Conservation (phyloP, 2,888 invertebrate genomes). For the Drosophila neotestacea region DNA sequence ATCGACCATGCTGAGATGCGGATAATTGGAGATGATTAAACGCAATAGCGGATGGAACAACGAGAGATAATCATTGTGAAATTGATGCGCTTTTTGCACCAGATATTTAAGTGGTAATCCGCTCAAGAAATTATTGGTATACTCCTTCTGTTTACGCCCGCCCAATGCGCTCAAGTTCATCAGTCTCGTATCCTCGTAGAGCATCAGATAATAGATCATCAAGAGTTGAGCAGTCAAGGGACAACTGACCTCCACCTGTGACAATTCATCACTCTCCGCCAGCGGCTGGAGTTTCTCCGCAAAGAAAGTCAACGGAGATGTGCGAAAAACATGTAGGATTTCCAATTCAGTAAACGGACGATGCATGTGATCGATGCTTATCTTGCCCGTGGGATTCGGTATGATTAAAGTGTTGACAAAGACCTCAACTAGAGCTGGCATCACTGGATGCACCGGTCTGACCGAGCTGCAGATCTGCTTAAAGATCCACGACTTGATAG, state of each 20-base stretch:
- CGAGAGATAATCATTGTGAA: slow-evolving; percentile 95
- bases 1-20: slow-evolving; percentile 96
- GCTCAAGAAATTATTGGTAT: slow-evolving; percentile 94
- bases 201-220: slow-evolving; percentile 94
- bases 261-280: slow-evolving; percentile 86
- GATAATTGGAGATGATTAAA: slow-evolving; percentile 96
- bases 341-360: slow-evolving; percentile 96
- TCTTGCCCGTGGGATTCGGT: slow-evolving; percentile 85
- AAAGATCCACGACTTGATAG: slow-evolving; percentile 98
- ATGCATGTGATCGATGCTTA: slow-evolving; percentile 91
- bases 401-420: slow-evolving; percentile 96
- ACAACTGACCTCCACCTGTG: slow-evolving; percentile 84
- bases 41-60: slow-evolving; percentile 95
- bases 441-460: slow-evolving; percentile 96
- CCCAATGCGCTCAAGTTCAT: slow-evolving; percentile 89
- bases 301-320: slow-evolving; percentile 78
- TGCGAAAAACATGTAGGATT: slow-evolving; percentile 93
- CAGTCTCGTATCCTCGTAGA: slow-evolving; percentile 96
- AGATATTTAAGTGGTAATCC: slow-evolving; percentile 97
- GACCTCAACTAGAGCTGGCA: slow-evolving; percentile 96
- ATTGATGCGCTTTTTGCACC: slow-evolving; percentile 95
- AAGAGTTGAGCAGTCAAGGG: slow-evolving; percentile 94
- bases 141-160: slow-evolving; percentile 92
- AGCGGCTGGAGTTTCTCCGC: slow-evolving; percentile 80
- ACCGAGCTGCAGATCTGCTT: slow-evolving; percentile 95